A percentile compares a stretch with the other conserved stretches of the same genome.
phyloP scores from a whole-genome alignment of 2,888 invertebrate genomes.

The Mycogona germanica region DNA sequence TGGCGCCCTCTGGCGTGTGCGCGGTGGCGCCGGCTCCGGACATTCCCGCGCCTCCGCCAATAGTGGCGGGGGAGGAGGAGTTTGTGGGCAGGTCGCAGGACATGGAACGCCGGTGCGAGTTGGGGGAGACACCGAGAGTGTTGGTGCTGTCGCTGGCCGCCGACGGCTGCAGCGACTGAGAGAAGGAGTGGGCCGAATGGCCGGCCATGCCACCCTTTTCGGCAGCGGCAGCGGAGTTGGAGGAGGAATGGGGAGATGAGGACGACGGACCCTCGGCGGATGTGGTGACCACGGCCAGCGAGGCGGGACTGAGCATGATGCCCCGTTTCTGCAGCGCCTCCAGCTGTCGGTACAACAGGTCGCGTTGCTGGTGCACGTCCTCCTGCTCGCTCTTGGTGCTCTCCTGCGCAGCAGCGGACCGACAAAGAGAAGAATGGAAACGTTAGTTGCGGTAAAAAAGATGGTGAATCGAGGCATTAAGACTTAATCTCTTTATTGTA shows the following conservation, averaged over 20 bases:
- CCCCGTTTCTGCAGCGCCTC: conserved; percentile 69
- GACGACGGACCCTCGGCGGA: conserved; percentile 27
- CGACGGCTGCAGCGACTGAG: not conserved
- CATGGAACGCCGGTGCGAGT: conserved; percentile 20
- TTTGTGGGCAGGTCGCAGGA: conserved; percentile 21
- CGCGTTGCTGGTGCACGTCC: conserved; percentile 81
- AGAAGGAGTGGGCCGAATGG: conserved; percentile 15
- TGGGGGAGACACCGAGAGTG: conserved; percentile 3
- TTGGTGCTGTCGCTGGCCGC: not conserved
- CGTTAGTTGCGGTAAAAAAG: too few relatives aligned
- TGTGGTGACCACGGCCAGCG: conserved; percentile 37
- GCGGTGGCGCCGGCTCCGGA: conserved; percentile 20
- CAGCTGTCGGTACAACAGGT: conserved; percentile 74
- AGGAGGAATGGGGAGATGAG: conserved; percentile 24
- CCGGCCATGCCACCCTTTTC: conserved; percentile 24
- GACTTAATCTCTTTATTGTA: too few relatives aligned
- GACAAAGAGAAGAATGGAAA: too few relatives aligned
- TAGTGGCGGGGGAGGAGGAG: conserved; percentile 28
- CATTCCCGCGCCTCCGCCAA: not conserved
- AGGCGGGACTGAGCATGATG: conserved; percentile 48
- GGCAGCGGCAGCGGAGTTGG: conserved; percentile 19
- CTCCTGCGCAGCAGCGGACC: too few relatives aligned
- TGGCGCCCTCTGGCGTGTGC: conserved; percentile 6
- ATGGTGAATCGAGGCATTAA: too few relatives aligned
- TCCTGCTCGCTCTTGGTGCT: conserved; percentile 61